phyloP scores from a whole-genome alignment of 1,140 invertebrate species.

The Drosophila elegans region DNA sequence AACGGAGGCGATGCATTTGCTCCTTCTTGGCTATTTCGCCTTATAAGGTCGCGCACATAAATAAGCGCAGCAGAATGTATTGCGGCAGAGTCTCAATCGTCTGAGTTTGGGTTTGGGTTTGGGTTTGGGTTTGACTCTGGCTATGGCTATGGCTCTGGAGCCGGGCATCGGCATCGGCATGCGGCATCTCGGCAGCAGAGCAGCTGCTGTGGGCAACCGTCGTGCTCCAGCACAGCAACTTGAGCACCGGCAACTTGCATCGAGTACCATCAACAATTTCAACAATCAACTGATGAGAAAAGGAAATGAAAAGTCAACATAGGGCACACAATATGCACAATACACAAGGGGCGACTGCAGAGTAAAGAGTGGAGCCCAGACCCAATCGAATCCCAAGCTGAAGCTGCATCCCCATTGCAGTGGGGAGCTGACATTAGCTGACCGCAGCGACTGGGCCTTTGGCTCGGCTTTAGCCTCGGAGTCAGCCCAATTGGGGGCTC shows the following conservation, averaged over 20 bases:
- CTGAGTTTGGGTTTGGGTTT: conserved; percentile 13
- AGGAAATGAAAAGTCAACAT: conserved; percentile 82
- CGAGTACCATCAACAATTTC: conserved; percentile 72
- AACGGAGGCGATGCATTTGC: conserved; percentile 32
- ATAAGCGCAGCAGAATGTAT: conserved; percentile 72
- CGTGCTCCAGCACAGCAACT: conserved; percentile 30
- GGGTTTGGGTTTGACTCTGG: background rate
- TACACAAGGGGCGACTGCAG: conserved; percentile 21
- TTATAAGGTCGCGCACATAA: conserved; percentile 80
- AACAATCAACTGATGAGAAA: conserved; percentile 81
- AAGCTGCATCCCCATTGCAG: background rate
- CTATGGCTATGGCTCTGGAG: no score
- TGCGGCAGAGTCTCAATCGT: conserved; percentile 19
- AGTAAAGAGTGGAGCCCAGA: conserved; percentile 1
- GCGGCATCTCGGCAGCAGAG: conserved; percentile 49
- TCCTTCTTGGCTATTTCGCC: conserved; percentile 69
- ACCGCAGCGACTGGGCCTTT: conserved; percentile 55
- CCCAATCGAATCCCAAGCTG: conserved; percentile 24
- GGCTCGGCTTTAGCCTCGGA: conserved; percentile 27
- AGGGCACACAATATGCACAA: conserved; percentile 67
- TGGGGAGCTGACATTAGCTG: conserved; percentile 32
- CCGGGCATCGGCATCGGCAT: conserved; percentile 28
- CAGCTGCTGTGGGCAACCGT: conserved; percentile 47
- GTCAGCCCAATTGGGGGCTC: conserved; percentile 44
- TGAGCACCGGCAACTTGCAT: conserved; percentile 24